Percentiles rank a stretch among this genome's conserved stretches.
These are phyloP conservation scores for Frieseomelitta varia DNA, from an alignment of 1,140 invertebrate genomes.

Conservation along the genomic window DNA sequence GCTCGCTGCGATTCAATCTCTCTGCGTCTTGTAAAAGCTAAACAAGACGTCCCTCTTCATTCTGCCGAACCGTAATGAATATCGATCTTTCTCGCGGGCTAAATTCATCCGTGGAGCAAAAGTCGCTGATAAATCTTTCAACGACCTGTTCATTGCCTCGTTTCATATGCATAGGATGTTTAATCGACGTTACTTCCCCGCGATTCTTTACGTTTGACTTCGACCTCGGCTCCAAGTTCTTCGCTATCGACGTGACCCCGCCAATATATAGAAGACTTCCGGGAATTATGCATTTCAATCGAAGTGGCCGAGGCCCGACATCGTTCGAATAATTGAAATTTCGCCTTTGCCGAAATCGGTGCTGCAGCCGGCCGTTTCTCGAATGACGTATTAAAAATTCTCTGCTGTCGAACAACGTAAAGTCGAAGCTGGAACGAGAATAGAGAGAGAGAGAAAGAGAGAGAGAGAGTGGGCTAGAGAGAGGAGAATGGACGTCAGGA, in stretches of 20 bases:
- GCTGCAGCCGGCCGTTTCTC: neutral
- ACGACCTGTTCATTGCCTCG: neutral
- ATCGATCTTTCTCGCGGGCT: too few species aligned
- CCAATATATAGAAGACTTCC: neutral
- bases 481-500: neutral
- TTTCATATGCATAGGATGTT: neutral
- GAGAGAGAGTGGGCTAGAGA: neutral
- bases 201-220: constrained; percentile 17
- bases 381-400: constrained; percentile 7
- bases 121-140: neutral
- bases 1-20: too few species aligned
- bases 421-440: neutral
- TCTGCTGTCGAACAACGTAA: neutral
- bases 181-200: neutral
- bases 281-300: constrained; percentile 37
- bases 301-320: neutral
- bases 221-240: neutral
- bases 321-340: constrained; percentile 1
- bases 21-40: too few species aligned
- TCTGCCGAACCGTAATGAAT: too few species aligned
- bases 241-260: neutral
- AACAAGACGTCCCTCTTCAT: too few species aligned
- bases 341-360: neutral
- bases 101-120: neutral
- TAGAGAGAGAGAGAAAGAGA: too few species aligned